Base-by-base conservation (phyloP, 2,797 vertebrate species). In the Darevskia mixta region DNA sequence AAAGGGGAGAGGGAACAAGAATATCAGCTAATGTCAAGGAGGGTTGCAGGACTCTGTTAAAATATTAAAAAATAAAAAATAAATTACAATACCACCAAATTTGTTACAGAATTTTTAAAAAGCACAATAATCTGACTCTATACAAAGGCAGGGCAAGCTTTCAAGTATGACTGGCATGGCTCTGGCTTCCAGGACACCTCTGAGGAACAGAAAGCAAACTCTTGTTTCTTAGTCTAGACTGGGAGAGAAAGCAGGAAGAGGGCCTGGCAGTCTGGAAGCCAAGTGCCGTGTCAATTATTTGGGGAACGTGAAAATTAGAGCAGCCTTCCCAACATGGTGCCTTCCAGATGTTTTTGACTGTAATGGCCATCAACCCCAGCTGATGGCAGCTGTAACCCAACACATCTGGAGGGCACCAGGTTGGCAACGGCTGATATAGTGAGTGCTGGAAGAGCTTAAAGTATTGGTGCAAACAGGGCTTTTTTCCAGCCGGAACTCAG, bases 81-180 rank as follows among this genome's bases (percentile, higher is more conserved):
- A 86, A 93, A 93, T 95, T 94, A 95, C 95, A 95, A 89, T 93
- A 94, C 94, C 94, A 95, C 92, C 93, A 94, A 92, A 90, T 92
- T 93, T 89, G 91, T 93, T 92, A 95, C 94, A 95, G 92, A 94
- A 90, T 92, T 92, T 75, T 87, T 86, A 20, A 58, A 94, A 94
- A 94, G 92, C 89, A 95, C 92, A 94, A 94, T 94, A 94, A 92
- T 89, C 92, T 92, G 92, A 91, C 91, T 94, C 92, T 90, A 79
- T 94, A 95, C 92, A 94, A 95, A 95, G 90, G 95, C 90, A 94
- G 94, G 93, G 91, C 89, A 93, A 94, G 85, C 90, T 94, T 95
- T 94, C 86, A 94, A 94, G 94, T 96, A 95, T 92, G 41, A 93
- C 92, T 49, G 0, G 82, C 87, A 88, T 79, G 92, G 91, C 90